A percentile compares a stretch with the other conserved stretches of the same genome.
Conservation (phyloP, 1,140 invertebrate species). For the Venturia canescens region DNA sequence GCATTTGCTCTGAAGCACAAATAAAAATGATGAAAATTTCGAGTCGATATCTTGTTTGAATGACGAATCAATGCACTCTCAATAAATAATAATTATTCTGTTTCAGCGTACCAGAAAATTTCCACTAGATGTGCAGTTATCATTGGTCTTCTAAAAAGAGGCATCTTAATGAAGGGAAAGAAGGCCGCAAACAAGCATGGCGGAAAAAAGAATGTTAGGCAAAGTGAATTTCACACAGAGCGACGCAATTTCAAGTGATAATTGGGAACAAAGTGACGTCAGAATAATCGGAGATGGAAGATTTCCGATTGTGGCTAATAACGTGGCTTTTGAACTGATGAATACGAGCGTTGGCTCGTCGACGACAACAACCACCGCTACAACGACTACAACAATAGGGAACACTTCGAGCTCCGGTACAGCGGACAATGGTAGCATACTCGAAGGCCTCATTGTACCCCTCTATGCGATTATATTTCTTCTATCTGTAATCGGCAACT, state of each 20-base stretch:
- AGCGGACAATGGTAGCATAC: conserved; percentile 45
- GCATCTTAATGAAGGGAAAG: neutral
- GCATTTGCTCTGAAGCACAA: too few relatives aligned
- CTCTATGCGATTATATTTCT: conserved; percentile 88
- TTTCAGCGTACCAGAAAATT: too few relatives aligned
- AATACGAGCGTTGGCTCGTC: conserved; percentile 32
- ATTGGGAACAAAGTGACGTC: conserved; percentile 37
- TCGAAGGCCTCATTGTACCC: conserved; percentile 78
- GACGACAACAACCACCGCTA: neutral
- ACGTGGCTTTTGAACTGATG: conserved; percentile 6
- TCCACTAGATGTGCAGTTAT: neutral
- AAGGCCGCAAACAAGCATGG: neutral
- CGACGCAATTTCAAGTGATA: conserved; percentile 17
- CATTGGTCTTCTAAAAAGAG: neutral
- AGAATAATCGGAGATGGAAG: conserved; percentile 10
- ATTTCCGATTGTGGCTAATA: neutral
- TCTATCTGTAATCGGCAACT: conserved; percentile 87
- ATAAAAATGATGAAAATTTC: too few relatives aligned
- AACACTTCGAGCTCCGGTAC: conserved; percentile 13
- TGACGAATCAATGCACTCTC: too few relatives aligned
- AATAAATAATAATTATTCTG: too few relatives aligned
- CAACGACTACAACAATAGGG: neutral
- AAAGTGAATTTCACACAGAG: conserved; percentile 19
- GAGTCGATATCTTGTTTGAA: too few relatives aligned
- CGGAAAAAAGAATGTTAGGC: neutral